Evolutionary conservation across 2,113 vertebrate species (phyloP), one percentile per base, ranked within the genome.

Genomic region (Ctenodactylus gundi): DNA sequence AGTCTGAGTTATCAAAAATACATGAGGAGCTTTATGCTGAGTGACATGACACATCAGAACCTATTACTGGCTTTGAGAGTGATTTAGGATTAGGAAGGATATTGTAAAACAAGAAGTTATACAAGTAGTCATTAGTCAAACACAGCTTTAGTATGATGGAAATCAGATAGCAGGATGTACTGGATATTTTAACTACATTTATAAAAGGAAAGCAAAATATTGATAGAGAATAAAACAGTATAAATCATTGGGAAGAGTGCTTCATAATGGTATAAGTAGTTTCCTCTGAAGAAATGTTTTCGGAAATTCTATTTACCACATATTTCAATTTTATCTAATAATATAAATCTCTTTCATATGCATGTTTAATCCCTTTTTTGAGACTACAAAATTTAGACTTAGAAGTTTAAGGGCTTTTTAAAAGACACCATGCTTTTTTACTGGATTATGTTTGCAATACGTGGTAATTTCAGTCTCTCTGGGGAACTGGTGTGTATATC

Each of bases 21-120:
- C 93, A 97, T 95, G 95, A 97, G 93, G 91, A 97, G 81, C 62
- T 97, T 97, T 94, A 96, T 97, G 76, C 94, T 91, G 91, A 97
- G 80, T 95, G 93, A 93, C 93, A 96, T 18, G 60, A 78, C 73
- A 92, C 65, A 95, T 97, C 96, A 96, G 77, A 95, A 96, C 34
- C 67, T 70, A 90, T 97, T 97, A 97, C 90, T 95, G 90, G 46
- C 67, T 96, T 96, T 94, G 57, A 95, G 91, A 95, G 73, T 96
- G 93, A 96, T 95, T 95, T 93, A 93, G 81, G 85, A 94, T 95
- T 96, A 96, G 87, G 76, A 90, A 96, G 91, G 91, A 94, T 92
- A 90, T 92, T 95, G 90, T 97, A 95, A 97, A 96, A 95, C 95
- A 93, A 94, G 91, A 86, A 96, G 92, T 92, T 94, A 88, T 90